phyloP scores from a whole-genome alignment of 2,113 vertebrate genomes.

The Synchiropus splendidus region DNA sequence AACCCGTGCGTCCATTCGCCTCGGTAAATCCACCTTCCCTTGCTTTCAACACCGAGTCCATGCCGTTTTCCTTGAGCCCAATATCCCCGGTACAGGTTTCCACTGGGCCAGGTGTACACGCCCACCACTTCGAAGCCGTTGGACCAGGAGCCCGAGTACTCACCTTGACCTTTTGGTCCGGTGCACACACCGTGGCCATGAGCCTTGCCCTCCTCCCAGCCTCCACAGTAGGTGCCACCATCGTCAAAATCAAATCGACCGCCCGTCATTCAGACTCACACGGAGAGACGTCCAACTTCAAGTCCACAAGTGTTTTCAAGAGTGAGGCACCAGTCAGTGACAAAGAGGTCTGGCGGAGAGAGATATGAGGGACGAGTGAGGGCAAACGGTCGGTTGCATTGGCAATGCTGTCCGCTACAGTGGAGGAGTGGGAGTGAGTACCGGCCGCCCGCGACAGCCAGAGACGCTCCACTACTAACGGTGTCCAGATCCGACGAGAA shows the following conservation, averaged over 20 bases:
- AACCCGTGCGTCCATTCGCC: conserved; percentile 92
- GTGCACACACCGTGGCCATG: conserved; percentile 94
- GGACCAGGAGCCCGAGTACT: conserved; percentile 90
- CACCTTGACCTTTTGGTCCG: conserved; percentile 90
- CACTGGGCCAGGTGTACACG: conserved; percentile 93
- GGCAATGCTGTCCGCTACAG: too few relatives aligned
- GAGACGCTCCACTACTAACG: too few relatives aligned
- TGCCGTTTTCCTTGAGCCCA: conserved; percentile 92
- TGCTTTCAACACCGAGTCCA: conserved; percentile 87
- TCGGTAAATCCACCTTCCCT: conserved; percentile 88
- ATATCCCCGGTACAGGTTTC: conserved; percentile 86
- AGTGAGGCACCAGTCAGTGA: not conserved
- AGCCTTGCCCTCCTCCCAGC: conserved; percentile 94
- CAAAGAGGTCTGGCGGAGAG: not conserved
- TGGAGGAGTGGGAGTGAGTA: too few relatives aligned
- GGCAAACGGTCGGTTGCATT: too few relatives aligned
- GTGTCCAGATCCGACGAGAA: too few relatives aligned
- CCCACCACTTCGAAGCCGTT: conserved; percentile 88
- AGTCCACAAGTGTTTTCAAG: not conserved
- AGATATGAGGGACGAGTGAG: too few relatives aligned
- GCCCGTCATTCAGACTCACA: conserved; percentile 83
- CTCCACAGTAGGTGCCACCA: conserved; percentile 93
- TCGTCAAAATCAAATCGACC: conserved; percentile 97
- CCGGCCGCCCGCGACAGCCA: too few relatives aligned
- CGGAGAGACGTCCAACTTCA: not conserved